phyloP scores from a whole-genome alignment of 2,888 invertebrate species.

The Ypsolopha scabrella region DNA sequence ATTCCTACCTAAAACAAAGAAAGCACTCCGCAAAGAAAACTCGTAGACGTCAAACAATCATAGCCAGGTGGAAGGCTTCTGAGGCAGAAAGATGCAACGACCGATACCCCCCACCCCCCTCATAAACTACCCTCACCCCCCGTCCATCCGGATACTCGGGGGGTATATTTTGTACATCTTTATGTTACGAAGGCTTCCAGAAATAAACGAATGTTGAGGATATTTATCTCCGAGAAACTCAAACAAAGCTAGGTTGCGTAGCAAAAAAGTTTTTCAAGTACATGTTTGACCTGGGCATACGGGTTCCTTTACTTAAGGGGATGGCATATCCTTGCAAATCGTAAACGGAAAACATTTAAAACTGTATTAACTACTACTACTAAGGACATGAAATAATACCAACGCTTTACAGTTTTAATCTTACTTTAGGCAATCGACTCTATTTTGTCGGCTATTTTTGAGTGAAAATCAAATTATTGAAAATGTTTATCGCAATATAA shows the following conservation, averaged over 20 bases:
- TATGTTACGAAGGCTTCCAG: not conserved
- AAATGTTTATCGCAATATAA: no score
- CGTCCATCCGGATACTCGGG: not conserved
- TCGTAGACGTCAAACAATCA: constrained; percentile 1
- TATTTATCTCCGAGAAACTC: constrained; percentile 46
- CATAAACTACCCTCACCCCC: not conserved
- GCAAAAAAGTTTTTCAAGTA: no score
- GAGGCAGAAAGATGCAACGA: not conserved
- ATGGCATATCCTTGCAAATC: not conserved
- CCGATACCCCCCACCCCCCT: not conserved
- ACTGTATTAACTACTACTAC: no score
- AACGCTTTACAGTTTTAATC: no score
- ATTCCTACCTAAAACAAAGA: not conserved
- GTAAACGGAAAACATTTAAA: constrained; percentile 21
- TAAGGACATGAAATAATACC: no score
- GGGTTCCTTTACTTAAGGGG: no score
- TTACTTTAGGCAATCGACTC: no score
- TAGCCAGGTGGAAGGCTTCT: not conserved
- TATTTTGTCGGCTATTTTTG: no score
- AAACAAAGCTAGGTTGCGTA: constrained; percentile 17
- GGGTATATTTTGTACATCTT: not conserved
- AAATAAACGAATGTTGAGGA: constrained; percentile 10
- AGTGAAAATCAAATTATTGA: no score
- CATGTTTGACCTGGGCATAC: no score
- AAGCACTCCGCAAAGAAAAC: not conserved